Evolutionary conservation across 2,888 invertebrate genomes (phyloP).

Genomic region (Plemyria rubiginata): DNA sequence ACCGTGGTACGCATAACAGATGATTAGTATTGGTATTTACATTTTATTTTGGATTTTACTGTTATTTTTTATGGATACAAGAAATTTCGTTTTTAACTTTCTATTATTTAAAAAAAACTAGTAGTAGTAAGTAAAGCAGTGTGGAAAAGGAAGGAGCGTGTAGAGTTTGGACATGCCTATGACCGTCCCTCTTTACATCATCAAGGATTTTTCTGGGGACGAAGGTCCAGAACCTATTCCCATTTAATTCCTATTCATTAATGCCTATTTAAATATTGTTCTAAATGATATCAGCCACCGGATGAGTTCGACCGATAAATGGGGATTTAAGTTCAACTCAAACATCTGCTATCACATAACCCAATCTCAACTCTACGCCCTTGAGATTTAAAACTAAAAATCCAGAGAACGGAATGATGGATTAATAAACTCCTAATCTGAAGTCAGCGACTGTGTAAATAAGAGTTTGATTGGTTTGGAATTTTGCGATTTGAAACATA

Average conservation of each 20-base stretch:
- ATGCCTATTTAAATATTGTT: slow-evolving; percentile 18
- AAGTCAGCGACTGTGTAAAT: slow-evolving; percentile 30
- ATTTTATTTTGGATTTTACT: too few species aligned
- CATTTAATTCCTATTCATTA: not conserved
- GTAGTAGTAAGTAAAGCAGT: too few species aligned
- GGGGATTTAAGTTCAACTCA: slow-evolving; percentile 2
- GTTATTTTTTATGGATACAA: too few species aligned
- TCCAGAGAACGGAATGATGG: slow-evolving; percentile 2
- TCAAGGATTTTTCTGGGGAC: too few species aligned
- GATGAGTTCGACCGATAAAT: slow-evolving; percentile 26
- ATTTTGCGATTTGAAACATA: slow-evolving; percentile 15
- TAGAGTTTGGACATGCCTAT: too few species aligned
- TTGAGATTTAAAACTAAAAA: slow-evolving; percentile 11
- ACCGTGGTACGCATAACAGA: too few species aligned
- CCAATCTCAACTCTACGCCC: slow-evolving; percentile 8
- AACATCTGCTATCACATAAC: not conserved
- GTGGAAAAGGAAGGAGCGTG: too few species aligned
- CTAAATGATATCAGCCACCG: slow-evolving; percentile 20
- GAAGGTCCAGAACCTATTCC: too few species aligned
- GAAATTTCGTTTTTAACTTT: too few species aligned
- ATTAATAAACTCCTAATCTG: slow-evolving; percentile 20
- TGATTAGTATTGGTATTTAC: too few species aligned
- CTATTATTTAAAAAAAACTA: too few species aligned
- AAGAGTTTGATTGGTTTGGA: slow-evolving; percentile 27
- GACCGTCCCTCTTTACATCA: too few species aligned